phyloP scores from a whole-genome alignment of 2,888 invertebrate species.

The Boloria selene region DNA sequence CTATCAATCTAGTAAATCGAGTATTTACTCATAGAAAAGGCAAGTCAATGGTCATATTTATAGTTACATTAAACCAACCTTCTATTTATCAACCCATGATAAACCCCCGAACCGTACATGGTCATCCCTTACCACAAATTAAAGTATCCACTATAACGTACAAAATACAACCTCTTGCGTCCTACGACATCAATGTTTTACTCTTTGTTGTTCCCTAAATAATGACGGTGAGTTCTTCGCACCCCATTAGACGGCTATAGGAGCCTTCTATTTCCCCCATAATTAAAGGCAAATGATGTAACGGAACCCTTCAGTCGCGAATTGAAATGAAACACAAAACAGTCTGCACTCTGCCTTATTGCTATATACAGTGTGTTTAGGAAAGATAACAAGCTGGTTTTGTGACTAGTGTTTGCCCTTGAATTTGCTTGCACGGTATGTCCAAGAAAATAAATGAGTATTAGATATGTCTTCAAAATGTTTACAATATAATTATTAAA shows the following conservation, averaged over 20 bases:
- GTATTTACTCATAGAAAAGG: no score
- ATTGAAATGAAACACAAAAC: slow-evolving; percentile 70
- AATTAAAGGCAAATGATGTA: slow-evolving; percentile 71
- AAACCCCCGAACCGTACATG: neutral
- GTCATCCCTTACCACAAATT: slow-evolving; percentile 11
- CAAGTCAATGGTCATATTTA: neutral
- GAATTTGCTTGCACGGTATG: no score
- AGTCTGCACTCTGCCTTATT: slow-evolving; percentile 78
- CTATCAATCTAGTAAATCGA: no score
- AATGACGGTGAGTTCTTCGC: slow-evolving; percentile 33
- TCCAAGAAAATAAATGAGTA: no score
- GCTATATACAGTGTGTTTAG: slow-evolving; percentile 54
- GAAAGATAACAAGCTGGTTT: no score
- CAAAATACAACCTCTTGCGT: neutral
- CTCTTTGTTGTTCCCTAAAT: slow-evolving; percentile 36
- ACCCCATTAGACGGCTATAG: slow-evolving; percentile 39
- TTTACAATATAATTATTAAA: no score
- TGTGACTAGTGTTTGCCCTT: no score
- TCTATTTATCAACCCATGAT: slow-evolving; percentile 2
- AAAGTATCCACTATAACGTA: slow-evolving; percentile 2
- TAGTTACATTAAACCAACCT: neutral
- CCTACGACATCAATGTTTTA: slow-evolving; percentile 22
- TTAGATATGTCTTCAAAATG: no score
- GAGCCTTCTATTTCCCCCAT: slow-evolving; percentile 45
- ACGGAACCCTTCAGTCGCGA: slow-evolving; percentile 54